These are phyloP conservation scores for Catharus bicknelli DNA, from an alignment of 2,113 vertebrate species.

Conservation along the genomic window DNA sequence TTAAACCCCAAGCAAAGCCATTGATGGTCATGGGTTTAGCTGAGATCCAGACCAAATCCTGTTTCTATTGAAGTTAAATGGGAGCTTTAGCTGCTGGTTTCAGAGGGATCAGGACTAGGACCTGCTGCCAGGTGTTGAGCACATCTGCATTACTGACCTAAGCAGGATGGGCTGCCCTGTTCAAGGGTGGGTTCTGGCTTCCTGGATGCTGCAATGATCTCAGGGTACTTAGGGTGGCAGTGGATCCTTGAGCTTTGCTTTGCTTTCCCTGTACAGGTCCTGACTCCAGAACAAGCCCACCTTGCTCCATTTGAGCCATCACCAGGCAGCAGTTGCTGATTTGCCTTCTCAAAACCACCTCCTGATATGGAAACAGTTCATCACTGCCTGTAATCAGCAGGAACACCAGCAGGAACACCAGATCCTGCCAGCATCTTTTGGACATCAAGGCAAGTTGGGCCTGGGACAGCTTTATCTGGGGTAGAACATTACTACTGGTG, in stretches of 20 bases:
- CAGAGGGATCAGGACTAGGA: neutral
- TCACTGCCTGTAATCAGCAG: neutral
- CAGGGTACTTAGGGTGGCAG: neutral
- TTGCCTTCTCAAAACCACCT: neutral
- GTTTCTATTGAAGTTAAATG: neutral
- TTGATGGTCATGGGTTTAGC: neutral
- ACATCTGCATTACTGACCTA: neutral
- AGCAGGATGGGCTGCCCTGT: neutral
- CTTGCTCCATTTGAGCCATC: fast-evolving
- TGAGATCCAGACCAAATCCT: constrained; percentile 2
- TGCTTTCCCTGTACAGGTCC: neutral
- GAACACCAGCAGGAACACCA: neutral
- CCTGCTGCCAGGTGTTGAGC: neutral
- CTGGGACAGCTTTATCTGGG: neutral
- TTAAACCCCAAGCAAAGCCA: neutral
- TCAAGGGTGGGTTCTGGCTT: neutral
- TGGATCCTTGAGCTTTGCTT: neutral
- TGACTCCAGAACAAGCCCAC: neutral
- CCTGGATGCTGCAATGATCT: fast-evolving
- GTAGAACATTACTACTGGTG: neutral
- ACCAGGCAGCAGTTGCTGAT: neutral
- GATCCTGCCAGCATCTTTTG: neutral
- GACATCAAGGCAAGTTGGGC: fast-evolving
- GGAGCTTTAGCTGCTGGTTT: neutral
- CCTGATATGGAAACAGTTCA: neutral